Evolutionary conservation across 2,797 vertebrate species (phyloP).

Genomic region (Xerus rutilus): DNA sequence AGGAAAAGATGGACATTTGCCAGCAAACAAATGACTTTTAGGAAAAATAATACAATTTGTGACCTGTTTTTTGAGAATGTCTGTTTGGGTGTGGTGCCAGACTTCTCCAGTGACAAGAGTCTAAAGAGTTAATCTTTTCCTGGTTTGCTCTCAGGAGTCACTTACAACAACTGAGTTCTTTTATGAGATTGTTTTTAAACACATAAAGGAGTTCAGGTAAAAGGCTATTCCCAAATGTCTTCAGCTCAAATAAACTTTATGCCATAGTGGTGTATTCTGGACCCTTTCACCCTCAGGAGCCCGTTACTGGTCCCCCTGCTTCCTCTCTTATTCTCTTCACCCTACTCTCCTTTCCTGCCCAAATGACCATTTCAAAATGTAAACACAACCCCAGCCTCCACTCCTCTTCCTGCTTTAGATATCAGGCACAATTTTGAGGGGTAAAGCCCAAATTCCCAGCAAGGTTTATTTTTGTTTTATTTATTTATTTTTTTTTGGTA

Average conservation of each 20-base stretch:
- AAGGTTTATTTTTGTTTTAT: not conserved
- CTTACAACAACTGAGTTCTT: not conserved
- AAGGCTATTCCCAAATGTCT: not conserved
- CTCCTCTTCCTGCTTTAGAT: not conserved
- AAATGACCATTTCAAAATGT: not conserved
- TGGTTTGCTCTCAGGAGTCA: not conserved
- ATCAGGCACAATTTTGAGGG: not conserved
- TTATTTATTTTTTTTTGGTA: no score
- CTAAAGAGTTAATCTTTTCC: not conserved
- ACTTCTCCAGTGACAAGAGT: not conserved
- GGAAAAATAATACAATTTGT: constrained; percentile 9
- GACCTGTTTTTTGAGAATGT: not conserved
- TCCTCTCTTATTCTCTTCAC: not conserved
- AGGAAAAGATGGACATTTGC: not conserved
- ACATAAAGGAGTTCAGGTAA: not conserved
- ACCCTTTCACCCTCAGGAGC: not conserved
- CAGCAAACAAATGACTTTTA: not conserved
- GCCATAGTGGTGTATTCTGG: not conserved
- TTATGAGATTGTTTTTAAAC: not conserved
- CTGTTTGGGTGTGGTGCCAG: not conserved
- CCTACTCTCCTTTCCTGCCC: not conserved
- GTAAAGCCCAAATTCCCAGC: not conserved
- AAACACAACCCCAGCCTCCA: not conserved
- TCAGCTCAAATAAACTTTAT: not conserved
- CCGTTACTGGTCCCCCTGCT: not conserved